Evolutionary conservation across 2,888 invertebrate species (phyloP).

Genomic region (Amphipyra tragopoginis): DNA sequence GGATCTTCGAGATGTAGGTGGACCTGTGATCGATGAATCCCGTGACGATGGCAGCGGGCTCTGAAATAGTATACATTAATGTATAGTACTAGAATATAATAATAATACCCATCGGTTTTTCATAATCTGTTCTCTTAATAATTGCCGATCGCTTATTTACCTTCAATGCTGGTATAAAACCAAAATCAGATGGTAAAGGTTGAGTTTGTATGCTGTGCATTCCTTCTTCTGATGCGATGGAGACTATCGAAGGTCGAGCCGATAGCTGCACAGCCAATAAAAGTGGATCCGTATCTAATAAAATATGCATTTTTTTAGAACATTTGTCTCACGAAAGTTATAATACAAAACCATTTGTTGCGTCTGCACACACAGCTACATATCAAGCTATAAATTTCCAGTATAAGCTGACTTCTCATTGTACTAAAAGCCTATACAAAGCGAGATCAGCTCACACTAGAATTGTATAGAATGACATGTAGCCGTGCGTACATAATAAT

Average conservation of each 20-base stretch:
- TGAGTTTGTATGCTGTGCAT: constrained; percentile 79
- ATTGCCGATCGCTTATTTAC: constrained; percentile 52
- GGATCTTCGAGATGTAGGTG: constrained; percentile 83
- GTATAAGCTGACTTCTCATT: no score
- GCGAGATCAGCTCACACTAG: no score
- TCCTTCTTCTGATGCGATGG: constrained; percentile 86
- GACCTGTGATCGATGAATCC: constrained; percentile 83
- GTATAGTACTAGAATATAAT: no score
- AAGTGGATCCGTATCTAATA: constrained; percentile 83
- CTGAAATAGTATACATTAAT: constrained; percentile 59
- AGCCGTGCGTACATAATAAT: no score
- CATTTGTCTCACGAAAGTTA: no score
- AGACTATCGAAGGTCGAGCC: constrained; percentile 86
- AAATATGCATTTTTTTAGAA: constrained; percentile 1
- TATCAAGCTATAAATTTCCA: no score
- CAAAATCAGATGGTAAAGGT: constrained; percentile 84
- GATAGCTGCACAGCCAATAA: constrained; percentile 86
- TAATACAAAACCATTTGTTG: no score
- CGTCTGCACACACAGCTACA: no score
- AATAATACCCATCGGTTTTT: no score
- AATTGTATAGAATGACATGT: no score
- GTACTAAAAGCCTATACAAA: no score
- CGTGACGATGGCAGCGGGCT: constrained; percentile 81
- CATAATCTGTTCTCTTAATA: no score
- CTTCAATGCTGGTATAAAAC: constrained; percentile 84